phyloP scores from a whole-genome alignment of 2,888 invertebrate species.

The Biston stratarius region DNA sequence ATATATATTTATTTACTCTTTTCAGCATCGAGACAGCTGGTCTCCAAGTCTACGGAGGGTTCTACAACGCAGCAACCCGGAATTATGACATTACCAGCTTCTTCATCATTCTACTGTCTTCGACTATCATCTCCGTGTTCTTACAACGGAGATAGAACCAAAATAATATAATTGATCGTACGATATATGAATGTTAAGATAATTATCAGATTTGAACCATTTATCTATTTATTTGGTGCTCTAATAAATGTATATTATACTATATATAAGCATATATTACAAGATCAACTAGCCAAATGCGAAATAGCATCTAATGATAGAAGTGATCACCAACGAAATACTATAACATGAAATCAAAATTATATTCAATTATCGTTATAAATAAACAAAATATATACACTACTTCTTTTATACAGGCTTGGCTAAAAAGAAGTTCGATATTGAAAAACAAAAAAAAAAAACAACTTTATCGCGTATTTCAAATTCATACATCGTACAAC shows the following conservation, averaged over 20 bases:
- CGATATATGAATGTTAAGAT: background rate
- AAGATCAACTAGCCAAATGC: too few relatives aligned
- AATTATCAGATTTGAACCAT: background rate
- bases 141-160: constrained; percentile 55
- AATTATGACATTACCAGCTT: constrained; percentile 72
- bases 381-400: too few relatives aligned
- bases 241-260: background rate
- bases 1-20: constrained; percentile 35
- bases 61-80: constrained; percentile 88
- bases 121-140: constrained; percentile 58
- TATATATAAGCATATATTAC: too few relatives aligned
- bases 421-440: too few relatives aligned
- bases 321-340: too few relatives aligned
- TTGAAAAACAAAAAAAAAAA: too few relatives aligned
- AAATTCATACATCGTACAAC: too few relatives aligned
- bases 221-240: background rate
- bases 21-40: constrained; percentile 94
- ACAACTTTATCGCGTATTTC: too few relatives aligned
- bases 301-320: too few relatives aligned
- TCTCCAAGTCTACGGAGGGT: constrained; percentile 94
- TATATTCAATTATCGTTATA: too few relatives aligned
- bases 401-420: too few relatives aligned
- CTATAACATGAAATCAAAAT: too few relatives aligned
- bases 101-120: constrained; percentile 65
- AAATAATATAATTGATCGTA: background rate